Conservation (phyloP, 2,888 invertebrate genomes). For the Metellina segmentata region DNA sequence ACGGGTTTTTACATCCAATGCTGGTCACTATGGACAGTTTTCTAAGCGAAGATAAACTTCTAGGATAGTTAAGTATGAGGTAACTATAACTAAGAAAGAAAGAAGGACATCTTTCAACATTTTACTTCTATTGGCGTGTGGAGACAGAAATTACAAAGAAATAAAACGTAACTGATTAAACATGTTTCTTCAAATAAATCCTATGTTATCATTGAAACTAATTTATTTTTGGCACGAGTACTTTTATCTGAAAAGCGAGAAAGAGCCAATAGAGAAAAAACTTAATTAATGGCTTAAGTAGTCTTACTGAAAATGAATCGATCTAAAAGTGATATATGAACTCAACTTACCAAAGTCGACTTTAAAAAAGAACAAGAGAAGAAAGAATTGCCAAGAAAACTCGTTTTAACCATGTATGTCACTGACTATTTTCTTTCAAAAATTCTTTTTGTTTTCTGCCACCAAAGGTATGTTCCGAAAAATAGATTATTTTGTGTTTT, state of each 20-base stretch:
- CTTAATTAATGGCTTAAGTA: slow-evolving; percentile 68
- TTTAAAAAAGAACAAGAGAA: slow-evolving; percentile 29
- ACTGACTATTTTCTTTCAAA: background rate
- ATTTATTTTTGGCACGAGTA: slow-evolving; percentile 39
- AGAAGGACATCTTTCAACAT: background rate
- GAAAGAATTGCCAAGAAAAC: slow-evolving; percentile 18
- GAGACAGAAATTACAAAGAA: background rate
- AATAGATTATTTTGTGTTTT: background rate
- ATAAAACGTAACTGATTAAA: slow-evolving; percentile 12
- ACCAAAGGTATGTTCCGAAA: background rate
- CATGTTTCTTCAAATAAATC: slow-evolving; percentile 38
- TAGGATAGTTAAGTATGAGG: too few species aligned
- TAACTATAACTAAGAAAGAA: background rate
- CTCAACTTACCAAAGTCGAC: slow-evolving; percentile 48
- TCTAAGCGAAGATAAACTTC: too few species aligned
- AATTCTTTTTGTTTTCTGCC: background rate
- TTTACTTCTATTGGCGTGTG: background rate
- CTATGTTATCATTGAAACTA: slow-evolving; percentile 26
- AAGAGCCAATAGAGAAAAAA: slow-evolving; percentile 12
- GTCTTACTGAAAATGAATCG: slow-evolving; percentile 67
- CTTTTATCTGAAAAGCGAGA: slow-evolving; percentile 46
- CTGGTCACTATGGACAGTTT: too few species aligned
- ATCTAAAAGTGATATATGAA: slow-evolving; percentile 63
- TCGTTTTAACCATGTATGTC: slow-evolving; percentile 35
- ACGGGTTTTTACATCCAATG: too few species aligned